These are phyloP conservation scores for Coelopa pilipes DNA, from an alignment of 2,888 invertebrate species.

Conservation along the genomic window DNA sequence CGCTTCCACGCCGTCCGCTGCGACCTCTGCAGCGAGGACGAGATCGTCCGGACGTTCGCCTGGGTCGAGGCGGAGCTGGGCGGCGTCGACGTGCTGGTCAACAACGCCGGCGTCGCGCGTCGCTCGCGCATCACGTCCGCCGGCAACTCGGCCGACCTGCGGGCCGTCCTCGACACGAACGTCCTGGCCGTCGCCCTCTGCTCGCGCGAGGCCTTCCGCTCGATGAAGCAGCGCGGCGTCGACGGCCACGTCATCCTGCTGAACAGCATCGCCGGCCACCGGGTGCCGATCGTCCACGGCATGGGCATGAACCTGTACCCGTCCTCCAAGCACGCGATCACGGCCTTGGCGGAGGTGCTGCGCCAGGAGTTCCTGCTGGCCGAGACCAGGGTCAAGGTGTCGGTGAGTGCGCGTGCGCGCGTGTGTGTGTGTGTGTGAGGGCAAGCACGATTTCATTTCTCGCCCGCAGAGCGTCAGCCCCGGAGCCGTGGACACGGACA, in stretches of 20 bases:
- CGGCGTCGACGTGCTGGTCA: conserved; percentile 70
- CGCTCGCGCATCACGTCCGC: conserved; percentile 36
- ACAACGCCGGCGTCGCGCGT: conserved; percentile 67
- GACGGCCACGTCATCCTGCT: conserved; percentile 70
- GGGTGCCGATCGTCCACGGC: conserved; percentile 57
- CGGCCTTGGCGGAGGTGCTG: conserved; percentile 61
- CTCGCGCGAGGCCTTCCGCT: conserved; percentile 65
- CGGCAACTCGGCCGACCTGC: conserved; percentile 47
- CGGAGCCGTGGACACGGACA: conserved; percentile 51
- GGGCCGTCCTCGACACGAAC: conserved; percentile 64
- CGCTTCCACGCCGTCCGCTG: conserved; percentile 66
- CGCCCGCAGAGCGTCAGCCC: conserved; percentile 51
- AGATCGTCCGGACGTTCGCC: conserved; percentile 69
- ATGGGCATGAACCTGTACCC: conserved; percentile 58
- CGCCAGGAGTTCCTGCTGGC: conserved; percentile 60
- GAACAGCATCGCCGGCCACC: conserved; percentile 63
- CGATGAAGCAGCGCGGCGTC: conserved; percentile 59
- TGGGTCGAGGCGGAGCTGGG: conserved; percentile 67
- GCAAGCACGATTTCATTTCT: no score
- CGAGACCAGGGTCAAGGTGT: conserved; percentile 55
- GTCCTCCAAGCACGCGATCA: conserved; percentile 62
- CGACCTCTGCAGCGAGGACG: conserved; percentile 69
- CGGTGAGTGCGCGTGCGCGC: conserved; percentile 51
- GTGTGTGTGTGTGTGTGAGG: neutral
- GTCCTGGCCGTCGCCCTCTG: conserved; percentile 64